Evolutionary conservation across 2,888 invertebrate genomes (phyloP), one percentile per base, ranked within the genome.

Genomic region (Lasioglossum malachurum): DNA sequence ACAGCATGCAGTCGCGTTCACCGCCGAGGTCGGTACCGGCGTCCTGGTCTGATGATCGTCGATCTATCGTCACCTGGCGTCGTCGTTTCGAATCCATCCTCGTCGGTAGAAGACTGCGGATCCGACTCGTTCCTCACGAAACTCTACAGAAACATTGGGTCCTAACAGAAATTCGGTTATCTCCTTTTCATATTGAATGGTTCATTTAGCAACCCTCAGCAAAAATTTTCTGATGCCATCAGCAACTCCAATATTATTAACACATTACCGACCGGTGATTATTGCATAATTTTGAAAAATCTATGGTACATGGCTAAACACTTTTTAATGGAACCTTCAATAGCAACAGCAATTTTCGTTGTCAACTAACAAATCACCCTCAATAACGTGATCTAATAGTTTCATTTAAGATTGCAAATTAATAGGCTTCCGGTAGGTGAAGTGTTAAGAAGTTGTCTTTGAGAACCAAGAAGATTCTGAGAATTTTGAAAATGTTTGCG

Each of bases 1-100:
- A 90, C 94, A 90, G 90, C 93, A 91, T 78, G 93, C 94, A 96
- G 98, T 98, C 94, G 98, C 98, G 78, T 98, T 98, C 96, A 98
- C 97, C 94, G 97, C 98, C 95, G 98, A 98, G 98, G 98, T 98
- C 97, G 98, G 98, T 97, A 97, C 97, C 93, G 98, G 98, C 87
- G 97, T 98, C 93, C 97, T 98, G 93, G 98, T 98, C 92, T 98
- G 96, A 96, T 53, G 80, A 53, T 69, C 73, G n/a, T 60, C n/a
- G 38, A 46, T 27, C 44, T 41, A 35, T 23, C 71, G 12, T 71
- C 73, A 16, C 12, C 27, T 27, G 27, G n/a, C 60, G 27, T 60
- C 27, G 27, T 14, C 60, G 60, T 60, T 60, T 60, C 60, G 60
- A 16, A 53, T 64, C 60, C 27, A 16, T 64, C 60, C 10, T 53